These are phyloP conservation scores for Montipora foliosa DNA, from an alignment of 64 coral and sea anemone genomes.

Conservation along the genomic window DNA sequence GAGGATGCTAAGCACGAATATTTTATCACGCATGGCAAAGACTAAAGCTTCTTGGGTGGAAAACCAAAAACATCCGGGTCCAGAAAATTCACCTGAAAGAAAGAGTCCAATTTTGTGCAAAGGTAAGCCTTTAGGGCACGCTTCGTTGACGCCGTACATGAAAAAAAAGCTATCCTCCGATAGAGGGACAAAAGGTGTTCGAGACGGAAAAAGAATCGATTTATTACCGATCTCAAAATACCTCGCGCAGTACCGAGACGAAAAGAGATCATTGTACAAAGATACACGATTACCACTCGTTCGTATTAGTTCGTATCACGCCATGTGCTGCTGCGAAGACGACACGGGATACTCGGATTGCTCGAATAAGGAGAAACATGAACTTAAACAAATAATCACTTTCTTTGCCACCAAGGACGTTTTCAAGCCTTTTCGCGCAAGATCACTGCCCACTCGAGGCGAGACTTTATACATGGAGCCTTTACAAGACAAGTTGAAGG, in stretches of 20 bases:
- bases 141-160: constrained; percentile 59
- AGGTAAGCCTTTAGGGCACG: constrained; percentile 35
- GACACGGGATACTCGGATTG: background rate
- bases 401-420: constrained; percentile 88
- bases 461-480: constrained; percentile 56
- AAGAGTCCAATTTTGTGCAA: constrained; percentile 62
- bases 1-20: constrained; percentile 69
- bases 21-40: constrained; percentile 91
- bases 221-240: constrained; percentile 84
- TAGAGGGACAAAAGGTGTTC: constrained; percentile 66
- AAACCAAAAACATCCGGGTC: constrained; percentile 68
- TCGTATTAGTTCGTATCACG: constrained; percentile 84
- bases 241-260: constrained; percentile 47
- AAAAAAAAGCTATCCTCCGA: constrained; percentile 45
- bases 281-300: constrained; percentile 66
- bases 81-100: constrained; percentile 24
- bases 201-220: constrained; percentile 86
- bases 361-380: background rate
- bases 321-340: background rate
- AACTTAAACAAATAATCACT: constrained; percentile 35
- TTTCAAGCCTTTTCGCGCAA: constrained; percentile 64
- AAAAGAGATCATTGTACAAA: constrained; percentile 19
- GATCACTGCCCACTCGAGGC: constrained; percentile 63
- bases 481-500: constrained; percentile 22
- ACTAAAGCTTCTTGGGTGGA: constrained; percentile 83